Conservation (phyloP, 2,797 vertebrate genomes). For the Etheostoma perlongum region DNA sequence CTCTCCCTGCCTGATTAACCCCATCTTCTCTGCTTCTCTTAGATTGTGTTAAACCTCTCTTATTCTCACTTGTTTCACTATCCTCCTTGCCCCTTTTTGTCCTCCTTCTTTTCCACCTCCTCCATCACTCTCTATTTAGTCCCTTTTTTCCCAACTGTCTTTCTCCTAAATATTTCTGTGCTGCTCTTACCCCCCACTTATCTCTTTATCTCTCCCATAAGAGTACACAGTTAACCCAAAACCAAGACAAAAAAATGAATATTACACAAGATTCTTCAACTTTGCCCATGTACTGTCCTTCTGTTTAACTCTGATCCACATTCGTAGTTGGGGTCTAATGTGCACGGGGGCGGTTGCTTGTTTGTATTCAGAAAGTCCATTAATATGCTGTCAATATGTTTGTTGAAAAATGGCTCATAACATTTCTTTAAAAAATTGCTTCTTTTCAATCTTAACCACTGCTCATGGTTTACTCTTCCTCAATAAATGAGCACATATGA, state of each 20-base stretch:
- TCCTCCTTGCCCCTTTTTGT: slow-evolving; percentile 22
- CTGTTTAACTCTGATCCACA: slow-evolving; percentile 41
- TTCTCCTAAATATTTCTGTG: slow-evolving; percentile 14
- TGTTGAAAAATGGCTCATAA: background rate
- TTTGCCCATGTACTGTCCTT: slow-evolving; percentile 55
- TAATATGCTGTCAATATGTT: slow-evolving; percentile 1
- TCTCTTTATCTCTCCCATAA: slow-evolving; percentile 44
- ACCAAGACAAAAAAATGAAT: slow-evolving; percentile 34
- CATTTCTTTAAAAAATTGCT: background rate
- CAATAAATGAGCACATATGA: background rate
- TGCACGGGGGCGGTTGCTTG: slow-evolving; percentile 33
- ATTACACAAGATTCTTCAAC: slow-evolving; percentile 62
- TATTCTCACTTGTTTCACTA: slow-evolving; percentile 45
- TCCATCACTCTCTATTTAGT: slow-evolving; percentile 23
- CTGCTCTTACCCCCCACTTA: slow-evolving; percentile 18
- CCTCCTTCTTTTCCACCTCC: slow-evolving; percentile 17
- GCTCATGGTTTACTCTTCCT: background rate
- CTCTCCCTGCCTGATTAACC: slow-evolving; percentile 36
- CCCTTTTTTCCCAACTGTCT: slow-evolving; percentile 13
- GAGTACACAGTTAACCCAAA: slow-evolving; percentile 41
- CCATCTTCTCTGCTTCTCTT: slow-evolving; percentile 34
- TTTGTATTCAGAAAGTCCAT: background rate
- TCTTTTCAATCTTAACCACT: background rate
- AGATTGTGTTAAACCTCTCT: slow-evolving; percentile 54
- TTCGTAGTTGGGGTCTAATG: slow-evolving; percentile 42